These are phyloP conservation scores for Octonoba sinensis DNA, from an alignment of 2,888 invertebrate species.

Conservation along the genomic window DNA sequence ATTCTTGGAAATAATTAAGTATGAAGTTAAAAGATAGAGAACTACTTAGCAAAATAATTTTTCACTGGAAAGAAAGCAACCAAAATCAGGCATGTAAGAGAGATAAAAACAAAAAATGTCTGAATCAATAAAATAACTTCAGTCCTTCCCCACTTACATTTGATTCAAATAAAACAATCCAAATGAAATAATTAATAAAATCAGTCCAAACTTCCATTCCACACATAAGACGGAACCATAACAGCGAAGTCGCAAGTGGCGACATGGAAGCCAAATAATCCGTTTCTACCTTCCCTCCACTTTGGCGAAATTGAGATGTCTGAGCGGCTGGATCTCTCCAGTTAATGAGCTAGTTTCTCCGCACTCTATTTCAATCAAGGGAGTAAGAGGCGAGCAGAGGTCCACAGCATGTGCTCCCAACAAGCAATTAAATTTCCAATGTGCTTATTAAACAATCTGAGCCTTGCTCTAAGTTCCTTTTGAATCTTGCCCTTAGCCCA, in stretches of 20 bases:
- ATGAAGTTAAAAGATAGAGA: too few species aligned
- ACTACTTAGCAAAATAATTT: too few species aligned
- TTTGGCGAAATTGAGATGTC: slow-evolving; percentile 42
- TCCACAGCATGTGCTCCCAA: slow-evolving; percentile 10
- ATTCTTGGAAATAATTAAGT: too few species aligned
- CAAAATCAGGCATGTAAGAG: too few species aligned
- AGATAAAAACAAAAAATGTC: not conserved
- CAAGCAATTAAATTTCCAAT: slow-evolving; percentile 51
- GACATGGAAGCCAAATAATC: too few species aligned
- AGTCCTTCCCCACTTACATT: not conserved
- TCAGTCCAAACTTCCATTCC: too few species aligned
- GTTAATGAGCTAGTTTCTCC: slow-evolving; percentile 32
- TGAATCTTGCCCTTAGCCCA: too few species aligned
- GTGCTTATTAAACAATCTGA: slow-evolving; percentile 53
- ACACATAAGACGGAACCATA: too few species aligned
- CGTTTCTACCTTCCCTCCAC: not conserved
- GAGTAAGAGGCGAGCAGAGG: slow-evolving; percentile 39
- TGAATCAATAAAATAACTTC: slow-evolving; percentile 30
- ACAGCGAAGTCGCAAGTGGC: too few species aligned
- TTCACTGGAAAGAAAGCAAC: too few species aligned
- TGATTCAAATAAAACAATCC: too few species aligned
- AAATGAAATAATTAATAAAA: too few species aligned
- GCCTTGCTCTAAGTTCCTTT: not conserved
- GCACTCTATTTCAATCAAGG: slow-evolving; percentile 28
- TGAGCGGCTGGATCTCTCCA: slow-evolving; percentile 35